Conservation (phyloP, 2,888 invertebrate genomes). For the Nomada fucata region DNA sequence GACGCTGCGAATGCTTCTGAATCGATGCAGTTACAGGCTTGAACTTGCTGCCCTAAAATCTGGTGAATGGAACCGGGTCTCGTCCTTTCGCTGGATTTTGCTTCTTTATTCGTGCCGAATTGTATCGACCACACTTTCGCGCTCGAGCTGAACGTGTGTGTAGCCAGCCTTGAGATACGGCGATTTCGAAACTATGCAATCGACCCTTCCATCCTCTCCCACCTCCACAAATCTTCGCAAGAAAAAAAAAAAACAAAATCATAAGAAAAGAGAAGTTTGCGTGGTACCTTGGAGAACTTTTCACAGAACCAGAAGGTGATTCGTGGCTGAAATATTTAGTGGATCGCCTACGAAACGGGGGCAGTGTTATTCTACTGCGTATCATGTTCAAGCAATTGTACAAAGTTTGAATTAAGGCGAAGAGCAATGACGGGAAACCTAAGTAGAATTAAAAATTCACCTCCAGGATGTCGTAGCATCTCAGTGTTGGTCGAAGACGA, state of each 20-base stretch:
- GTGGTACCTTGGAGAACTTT: not conserved
- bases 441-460: not conserved
- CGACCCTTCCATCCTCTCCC: constrained; percentile 29
- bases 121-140: constrained; percentile 33
- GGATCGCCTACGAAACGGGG: not conserved
- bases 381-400: too few species aligned
- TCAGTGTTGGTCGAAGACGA: not conserved
- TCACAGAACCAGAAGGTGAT: not conserved
- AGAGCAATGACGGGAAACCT: not conserved
- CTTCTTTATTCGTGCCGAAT: not conserved
- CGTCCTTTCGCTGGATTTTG: constrained; percentile 20
- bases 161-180: constrained; percentile 44
- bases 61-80: constrained; percentile 30
- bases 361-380: too few species aligned
- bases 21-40: constrained; percentile 50
- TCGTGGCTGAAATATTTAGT: not conserved
- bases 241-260: not conserved
- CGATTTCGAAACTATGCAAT: constrained; percentile 41
- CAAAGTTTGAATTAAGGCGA: not conserved
- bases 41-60: constrained; percentile 47
- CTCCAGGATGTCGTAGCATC: not conserved
- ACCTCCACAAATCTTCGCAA: not conserved
- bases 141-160: constrained; percentile 45
- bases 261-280: not conserved
- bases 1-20: constrained; percentile 25